Evolutionary conservation across 2,888 invertebrate genomes (phyloP), one percentile per base, ranked within the genome.

Genomic region (Patella ulyssiponensis): DNA sequence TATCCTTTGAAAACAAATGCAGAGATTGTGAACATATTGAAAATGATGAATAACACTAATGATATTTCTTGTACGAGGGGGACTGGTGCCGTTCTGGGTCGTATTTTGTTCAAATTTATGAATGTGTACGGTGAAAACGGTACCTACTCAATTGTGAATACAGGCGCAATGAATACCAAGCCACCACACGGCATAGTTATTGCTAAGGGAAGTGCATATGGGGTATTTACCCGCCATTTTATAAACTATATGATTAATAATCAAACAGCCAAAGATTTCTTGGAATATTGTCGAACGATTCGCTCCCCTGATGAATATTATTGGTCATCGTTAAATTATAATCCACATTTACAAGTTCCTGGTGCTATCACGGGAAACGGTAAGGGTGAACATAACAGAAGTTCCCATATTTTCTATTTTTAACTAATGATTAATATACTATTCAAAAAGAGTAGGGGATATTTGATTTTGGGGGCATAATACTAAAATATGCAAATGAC

Each of bases 291-390:
- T n/a, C 79, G 85, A n/a, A 85, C 84, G 17, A 88, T 91, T 3
- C 84, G 80, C 58, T 90, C 88, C 76, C 90, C 91, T 1, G 91
- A 92, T 77, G 92, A 92, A 79, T 89, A 90, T 76, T 90, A 86
- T 80, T 91, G 91, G 91, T 85, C 91, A 5, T 91, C 90, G 2
- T 76, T 92, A 14, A 86, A 91, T 75, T 89, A 89, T 78, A 91
- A 91, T 78, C 84, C 86, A 17, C 82, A 84, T 23, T 79, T 90
- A 5, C 76, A 85, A 23, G 83, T 88, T 3, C 91, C 91, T 2
- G 91, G 91, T 0, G 84, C 88, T 5, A 91, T 87, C 74, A 80
- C 79, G 81, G 91, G 90, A 90, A 81, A 58, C 81, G 44, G 44
- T 44, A 44, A 44, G 44, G 44, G 0, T 0, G 44, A 44, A 44